Evolutionary conservation across 2,888 invertebrate genomes (phyloP).

Genomic region (Eupsilia transversa): DNA sequence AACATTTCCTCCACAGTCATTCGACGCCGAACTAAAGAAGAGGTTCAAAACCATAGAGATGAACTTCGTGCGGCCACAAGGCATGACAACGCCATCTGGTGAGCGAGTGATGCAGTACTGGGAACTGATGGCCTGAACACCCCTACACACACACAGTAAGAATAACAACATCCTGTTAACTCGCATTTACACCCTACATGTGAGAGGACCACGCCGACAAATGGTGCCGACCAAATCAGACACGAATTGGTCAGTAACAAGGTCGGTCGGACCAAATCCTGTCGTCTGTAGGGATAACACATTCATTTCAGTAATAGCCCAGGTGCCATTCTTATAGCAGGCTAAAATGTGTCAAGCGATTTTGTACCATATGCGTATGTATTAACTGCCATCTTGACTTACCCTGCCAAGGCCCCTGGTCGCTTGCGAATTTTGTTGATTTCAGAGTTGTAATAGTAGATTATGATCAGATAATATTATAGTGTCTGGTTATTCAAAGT

Average conservation of each 20-base stretch:
- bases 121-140: conserved; percentile 86
- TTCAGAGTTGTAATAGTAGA: conserved; percentile 33
- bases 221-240: conserved; percentile 24
- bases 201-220: conserved; percentile 37
- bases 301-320: conserved; percentile 25
- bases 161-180: conserved; percentile 31
- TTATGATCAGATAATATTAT: conserved; percentile 39
- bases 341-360: conserved; percentile 12
- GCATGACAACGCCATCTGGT: conserved; percentile 90
- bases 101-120: conserved; percentile 93
- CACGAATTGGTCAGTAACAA: conserved; percentile 31
- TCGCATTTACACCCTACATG: conserved; percentile 61
- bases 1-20: conserved; percentile 88
- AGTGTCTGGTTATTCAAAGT: conserved; percentile 38
- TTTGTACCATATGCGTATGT: conserved; percentile 15
- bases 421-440: conserved; percentile 35
- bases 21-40: conserved; percentile 94
- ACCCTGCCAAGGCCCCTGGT: not conserved
- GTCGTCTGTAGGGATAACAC: conserved; percentile 50
- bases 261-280: conserved; percentile 62
- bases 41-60: conserved; percentile 94
- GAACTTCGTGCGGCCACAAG: conserved; percentile 93
- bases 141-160: conserved; percentile 31
- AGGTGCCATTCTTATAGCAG: not conserved
- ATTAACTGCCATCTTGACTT: conserved; percentile 12